phyloP scores from a whole-genome alignment of 2,797 vertebrate genomes.

The Tinamus major region DNA sequence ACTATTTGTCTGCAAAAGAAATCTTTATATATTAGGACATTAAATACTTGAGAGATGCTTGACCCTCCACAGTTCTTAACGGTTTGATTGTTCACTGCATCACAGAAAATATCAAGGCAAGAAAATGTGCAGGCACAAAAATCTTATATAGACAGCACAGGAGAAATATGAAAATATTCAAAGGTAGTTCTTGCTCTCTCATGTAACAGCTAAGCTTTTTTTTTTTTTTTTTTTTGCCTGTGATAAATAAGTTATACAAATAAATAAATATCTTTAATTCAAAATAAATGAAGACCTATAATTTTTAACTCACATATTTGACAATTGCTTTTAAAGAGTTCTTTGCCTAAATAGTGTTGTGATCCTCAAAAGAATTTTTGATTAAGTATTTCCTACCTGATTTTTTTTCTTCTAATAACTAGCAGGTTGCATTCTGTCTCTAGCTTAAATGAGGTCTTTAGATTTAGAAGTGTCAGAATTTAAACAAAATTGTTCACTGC shows the following conservation, averaged over 20 bases:
- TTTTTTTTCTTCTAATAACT: neutral
- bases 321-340: constrained; percentile 5
- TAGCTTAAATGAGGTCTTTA: neutral
- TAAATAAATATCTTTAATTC: neutral
- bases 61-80: neutral
- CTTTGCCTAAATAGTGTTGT: neutral
- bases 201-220: neutral
- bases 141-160: neutral
- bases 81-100: neutral
- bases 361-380: constrained; percentile 16
- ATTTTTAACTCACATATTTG: neutral
- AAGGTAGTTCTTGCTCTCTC: neutral
- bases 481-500: neutral
- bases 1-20: neutral
- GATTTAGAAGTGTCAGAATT: constrained; percentile 10
- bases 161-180: neutral
- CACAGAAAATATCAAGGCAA: neutral
- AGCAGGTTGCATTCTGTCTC: neutral
- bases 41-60: neutral
- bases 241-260: neutral
- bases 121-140: neutral
- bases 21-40: neutral
- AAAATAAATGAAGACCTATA: neutral
- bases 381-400: neutral
- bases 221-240: neutral